These are phyloP conservation scores for Oscheius sp. DNA, from an alignment of 2,888 invertebrate species.

Conservation along the genomic window DNA sequence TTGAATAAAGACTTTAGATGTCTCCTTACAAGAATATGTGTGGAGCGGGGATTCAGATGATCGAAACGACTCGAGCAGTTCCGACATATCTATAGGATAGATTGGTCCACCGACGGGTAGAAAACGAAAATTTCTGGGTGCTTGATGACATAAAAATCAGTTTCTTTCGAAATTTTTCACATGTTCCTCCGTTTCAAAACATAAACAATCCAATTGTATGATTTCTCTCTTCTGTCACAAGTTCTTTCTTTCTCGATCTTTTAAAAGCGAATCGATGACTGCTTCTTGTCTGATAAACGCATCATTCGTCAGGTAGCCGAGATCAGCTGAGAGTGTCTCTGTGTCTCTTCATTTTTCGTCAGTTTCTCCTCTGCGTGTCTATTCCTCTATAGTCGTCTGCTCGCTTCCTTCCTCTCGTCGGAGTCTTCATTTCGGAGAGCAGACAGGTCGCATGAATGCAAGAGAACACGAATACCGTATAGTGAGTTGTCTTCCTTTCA, in stretches of 20 bases:
- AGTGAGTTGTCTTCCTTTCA: constrained; percentile 42
- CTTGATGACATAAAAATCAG: no score
- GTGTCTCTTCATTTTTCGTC: constrained; percentile 17
- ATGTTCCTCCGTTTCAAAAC: no score
- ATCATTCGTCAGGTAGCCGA: neutral
- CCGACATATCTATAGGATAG: no score
- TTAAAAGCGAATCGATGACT: no score
- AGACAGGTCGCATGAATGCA: constrained; percentile 64
- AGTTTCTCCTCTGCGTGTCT: constrained; percentile 25
- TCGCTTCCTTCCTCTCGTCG: constrained; percentile 21
- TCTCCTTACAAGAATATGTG: constrained; percentile 11
- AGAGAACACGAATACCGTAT: constrained; percentile 65
- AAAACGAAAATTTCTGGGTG: no score
- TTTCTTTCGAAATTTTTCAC: no score
- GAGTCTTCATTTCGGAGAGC: constrained; percentile 26
- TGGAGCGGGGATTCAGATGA: constrained; percentile 14
- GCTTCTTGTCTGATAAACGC: no score
- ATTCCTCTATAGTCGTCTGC: neutral
- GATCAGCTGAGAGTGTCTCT: constrained; percentile 24
- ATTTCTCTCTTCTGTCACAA: no score
- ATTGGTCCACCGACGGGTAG: no score
- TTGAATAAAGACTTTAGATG: neutral
- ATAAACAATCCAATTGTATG: no score
- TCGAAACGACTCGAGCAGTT: constrained; percentile 8
- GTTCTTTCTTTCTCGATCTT: no score